A percentile compares a stretch with the other conserved stretches of the same genome.
Evolutionary conservation across 2,113 vertebrate genomes (phyloP).

Genomic region (Xyrauchen texanus): DNA sequence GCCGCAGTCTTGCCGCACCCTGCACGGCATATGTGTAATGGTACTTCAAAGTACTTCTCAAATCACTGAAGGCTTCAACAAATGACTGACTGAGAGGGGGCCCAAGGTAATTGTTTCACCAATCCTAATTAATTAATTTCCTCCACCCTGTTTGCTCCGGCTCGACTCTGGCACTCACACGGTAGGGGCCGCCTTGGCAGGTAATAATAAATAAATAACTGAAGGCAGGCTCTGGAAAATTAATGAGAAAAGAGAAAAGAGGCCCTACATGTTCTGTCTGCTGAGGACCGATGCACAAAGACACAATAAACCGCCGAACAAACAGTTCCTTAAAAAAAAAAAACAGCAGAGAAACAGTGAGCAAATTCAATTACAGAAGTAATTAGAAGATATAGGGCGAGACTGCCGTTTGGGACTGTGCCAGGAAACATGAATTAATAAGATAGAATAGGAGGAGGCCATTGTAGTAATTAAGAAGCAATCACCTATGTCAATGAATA

Average conservation of each 20-base stretch:
- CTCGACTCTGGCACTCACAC: conserved; percentile 76
- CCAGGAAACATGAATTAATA: conserved; percentile 99
- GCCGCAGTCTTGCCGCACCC: neutral
- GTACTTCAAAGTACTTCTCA: conserved; percentile 45
- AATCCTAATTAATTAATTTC: conserved; percentile 93
- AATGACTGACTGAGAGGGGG: conserved; percentile 81
- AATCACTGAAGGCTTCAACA: conserved; percentile 79
- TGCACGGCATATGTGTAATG: neutral
- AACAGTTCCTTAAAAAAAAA: conserved; percentile 93
- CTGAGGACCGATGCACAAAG: conserved; percentile 93
- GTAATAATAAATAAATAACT: conserved; percentile 65
- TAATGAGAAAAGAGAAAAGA: conserved; percentile 88
- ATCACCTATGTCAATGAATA: conserved; percentile 99
- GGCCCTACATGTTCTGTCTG: conserved; percentile 89
- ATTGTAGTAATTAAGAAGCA: conserved; percentile 99
- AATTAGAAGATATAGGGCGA: conserved; percentile 99
- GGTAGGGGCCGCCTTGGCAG: conserved; percentile 79
- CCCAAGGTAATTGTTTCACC: conserved; percentile 86
- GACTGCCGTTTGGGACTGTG: conserved; percentile 92
- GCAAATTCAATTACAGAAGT: conserved; percentile 99
- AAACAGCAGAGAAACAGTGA: conserved; percentile 93
- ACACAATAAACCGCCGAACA: conserved; percentile 98
- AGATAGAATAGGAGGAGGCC: conserved; percentile 92
- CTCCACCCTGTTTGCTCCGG: conserved; percentile 54
- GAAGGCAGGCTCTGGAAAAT: conserved; percentile 85